These are phyloP conservation scores for Apostichopus leukothele DNA, from an alignment of 53 echinoderm and acorn worm genomes.

Conservation along the genomic window DNA sequence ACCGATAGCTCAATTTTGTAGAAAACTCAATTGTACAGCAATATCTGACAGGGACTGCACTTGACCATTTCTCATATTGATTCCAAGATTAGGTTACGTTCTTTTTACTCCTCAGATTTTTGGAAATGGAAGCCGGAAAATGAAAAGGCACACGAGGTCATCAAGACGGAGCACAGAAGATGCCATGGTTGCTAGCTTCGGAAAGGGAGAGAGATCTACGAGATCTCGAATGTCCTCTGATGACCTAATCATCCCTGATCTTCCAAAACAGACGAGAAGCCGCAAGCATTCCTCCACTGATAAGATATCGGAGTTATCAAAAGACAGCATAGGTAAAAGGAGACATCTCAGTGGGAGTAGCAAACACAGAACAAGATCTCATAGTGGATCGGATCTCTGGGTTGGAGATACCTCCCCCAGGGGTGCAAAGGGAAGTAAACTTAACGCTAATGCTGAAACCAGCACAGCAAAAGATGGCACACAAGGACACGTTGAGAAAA, in stretches of 20 bases:
- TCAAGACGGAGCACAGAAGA: conserved; percentile 26
- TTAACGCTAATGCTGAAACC: neutral
- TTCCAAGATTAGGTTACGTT: no score
- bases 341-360: neutral
- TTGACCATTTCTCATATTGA: no score
- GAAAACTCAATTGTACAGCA: no score
- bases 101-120: neutral
- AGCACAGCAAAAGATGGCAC: neutral
- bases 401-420: neutral
- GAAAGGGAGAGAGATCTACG: conserved; percentile 65
- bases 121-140: conserved; percentile 16
- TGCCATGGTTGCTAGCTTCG: neutral
- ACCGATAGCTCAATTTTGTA: no score
- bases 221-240: conserved; percentile 80
- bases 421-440: neutral
- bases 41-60: no score
- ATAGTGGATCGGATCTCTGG: conserved; percentile 3
- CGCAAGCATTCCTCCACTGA: conserved; percentile 32
- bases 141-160: conserved; percentile 46
- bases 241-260: conserved; percentile 68
- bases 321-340: neutral
- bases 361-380: conserved; percentile 7
- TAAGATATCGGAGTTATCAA: neutral
- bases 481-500: neutral
- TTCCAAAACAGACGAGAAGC: conserved; percentile 61